Evolutionary conservation across 2,113 vertebrate genomes (phyloP).

Genomic region (Hippocampus guttulatus): DNA sequence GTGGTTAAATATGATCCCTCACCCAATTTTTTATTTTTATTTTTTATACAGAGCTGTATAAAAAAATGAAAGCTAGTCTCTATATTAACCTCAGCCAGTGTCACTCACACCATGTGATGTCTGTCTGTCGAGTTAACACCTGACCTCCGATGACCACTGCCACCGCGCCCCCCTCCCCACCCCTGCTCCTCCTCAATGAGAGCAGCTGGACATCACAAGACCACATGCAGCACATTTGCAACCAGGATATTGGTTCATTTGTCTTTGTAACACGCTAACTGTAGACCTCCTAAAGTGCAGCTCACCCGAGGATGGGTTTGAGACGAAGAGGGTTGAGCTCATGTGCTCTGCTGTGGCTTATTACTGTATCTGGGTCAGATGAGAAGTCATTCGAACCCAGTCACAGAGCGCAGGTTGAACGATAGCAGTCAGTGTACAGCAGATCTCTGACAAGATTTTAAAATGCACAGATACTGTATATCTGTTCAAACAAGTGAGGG

Average conservation of each 20-base stretch:
- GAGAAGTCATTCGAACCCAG: slow-evolving; percentile 11
- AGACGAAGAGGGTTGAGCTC: slow-evolving; percentile 14
- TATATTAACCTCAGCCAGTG: not conserved
- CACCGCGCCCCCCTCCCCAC: not conserved
- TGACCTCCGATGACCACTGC: not conserved
- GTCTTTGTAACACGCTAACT: slow-evolving; percentile 20
- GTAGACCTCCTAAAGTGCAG: slow-evolving; percentile 18
- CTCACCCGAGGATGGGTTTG: slow-evolving; percentile 28
- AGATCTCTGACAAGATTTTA: not conserved
- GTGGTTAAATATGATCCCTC: not conserved
- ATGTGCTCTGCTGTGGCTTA: slow-evolving; percentile 19
- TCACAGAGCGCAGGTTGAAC: slow-evolving; percentile 22
- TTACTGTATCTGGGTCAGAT: slow-evolving; percentile 51
- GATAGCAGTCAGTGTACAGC: not conserved
- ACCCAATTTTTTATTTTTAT: no score
- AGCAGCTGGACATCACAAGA: slow-evolving; percentile 32
- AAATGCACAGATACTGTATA: not conserved
- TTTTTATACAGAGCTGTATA: not conserved
- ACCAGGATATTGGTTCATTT: slow-evolving; percentile 38
- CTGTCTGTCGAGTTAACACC: slow-evolving; percentile 10
- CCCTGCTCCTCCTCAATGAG: not conserved
- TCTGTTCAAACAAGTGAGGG: not conserved
- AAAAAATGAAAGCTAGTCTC: not conserved
- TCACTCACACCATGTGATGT: slow-evolving; percentile 2
- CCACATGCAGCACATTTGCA: slow-evolving; percentile 29